Conservation (phyloP, 2,797 vertebrate genomes). For the Hippocampus kuda region DNA sequence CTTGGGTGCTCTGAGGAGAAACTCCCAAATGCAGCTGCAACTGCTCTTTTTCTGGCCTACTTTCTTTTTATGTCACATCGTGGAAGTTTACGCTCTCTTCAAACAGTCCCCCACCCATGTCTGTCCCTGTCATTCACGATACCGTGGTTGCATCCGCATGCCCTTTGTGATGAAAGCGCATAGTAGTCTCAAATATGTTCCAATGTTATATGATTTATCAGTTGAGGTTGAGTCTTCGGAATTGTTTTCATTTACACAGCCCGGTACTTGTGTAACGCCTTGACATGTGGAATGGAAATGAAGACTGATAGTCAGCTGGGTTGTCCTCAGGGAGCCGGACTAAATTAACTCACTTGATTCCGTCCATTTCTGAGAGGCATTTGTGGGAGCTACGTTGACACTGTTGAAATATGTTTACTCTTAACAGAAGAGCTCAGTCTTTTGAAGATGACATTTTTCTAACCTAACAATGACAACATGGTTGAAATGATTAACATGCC, state of each 20-base stretch:
- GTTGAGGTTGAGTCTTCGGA: background rate
- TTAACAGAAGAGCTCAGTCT: slow-evolving; percentile 4
- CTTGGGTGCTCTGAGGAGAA: slow-evolving; percentile 14
- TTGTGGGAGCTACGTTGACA: slow-evolving; percentile 6
- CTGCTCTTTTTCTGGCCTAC: slow-evolving; percentile 22
- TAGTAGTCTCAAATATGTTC: slow-evolving; percentile 19
- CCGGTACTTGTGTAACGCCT: slow-evolving; percentile 29
- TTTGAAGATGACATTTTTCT: background rate
- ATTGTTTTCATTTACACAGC: slow-evolving; percentile 11
- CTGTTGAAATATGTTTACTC: background rate
- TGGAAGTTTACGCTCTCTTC: slow-evolving; percentile 15
- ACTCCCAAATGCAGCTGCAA: slow-evolving; percentile 10
- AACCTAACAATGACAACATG: background rate
- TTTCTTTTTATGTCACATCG: slow-evolving; percentile 27
- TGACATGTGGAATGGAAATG: slow-evolving; percentile 28
- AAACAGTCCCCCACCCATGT: slow-evolving; percentile 12
- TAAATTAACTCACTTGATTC: slow-evolving; percentile 17
- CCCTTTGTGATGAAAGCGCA: slow-evolving; percentile 24
- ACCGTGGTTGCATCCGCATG: slow-evolving; percentile 20
- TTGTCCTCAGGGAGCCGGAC: slow-evolving; percentile 11
- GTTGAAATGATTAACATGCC: background rate
- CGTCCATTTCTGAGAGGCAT: slow-evolving; percentile 16
- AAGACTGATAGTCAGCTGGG: slow-evolving; percentile 17
- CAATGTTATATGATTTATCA: slow-evolving; percentile 15
- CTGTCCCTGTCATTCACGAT: slow-evolving; percentile 14